phyloP scores from a whole-genome alignment of 2,888 invertebrate genomes.

The Tenthredo livida region DNA sequence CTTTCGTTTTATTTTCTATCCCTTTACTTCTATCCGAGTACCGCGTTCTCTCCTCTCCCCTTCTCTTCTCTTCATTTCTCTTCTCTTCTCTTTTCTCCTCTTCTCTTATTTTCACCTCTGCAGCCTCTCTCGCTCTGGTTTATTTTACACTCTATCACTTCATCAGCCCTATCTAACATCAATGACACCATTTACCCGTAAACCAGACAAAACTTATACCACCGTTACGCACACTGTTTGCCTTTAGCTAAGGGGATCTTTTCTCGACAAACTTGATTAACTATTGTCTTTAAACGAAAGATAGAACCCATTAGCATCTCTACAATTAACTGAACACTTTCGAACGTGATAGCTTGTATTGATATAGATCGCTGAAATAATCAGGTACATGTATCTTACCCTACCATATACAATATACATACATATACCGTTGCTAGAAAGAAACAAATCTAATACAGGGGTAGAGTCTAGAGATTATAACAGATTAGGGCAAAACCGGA shows the following conservation, averaged over 20 bases:
- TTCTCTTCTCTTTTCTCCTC: conserved; percentile 40
- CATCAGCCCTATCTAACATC: conserved; percentile 66
- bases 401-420: not conserved
- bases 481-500: not conserved
- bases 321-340: conserved; percentile 71
- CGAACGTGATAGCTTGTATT: conserved; percentile 55
- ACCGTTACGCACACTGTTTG: not conserved
- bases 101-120: conserved; percentile 42
- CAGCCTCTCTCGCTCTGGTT: conserved; percentile 59
- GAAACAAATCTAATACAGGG: conserved; percentile 11
- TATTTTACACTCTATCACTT: conserved; percentile 67
- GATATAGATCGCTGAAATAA: conserved; percentile 53
- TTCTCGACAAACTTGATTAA: not conserved
- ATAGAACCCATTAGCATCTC: conserved; percentile 69
- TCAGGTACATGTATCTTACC: conserved; percentile 18
- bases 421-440: not conserved
- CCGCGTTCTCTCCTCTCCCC: conserved; percentile 1
- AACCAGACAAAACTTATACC: conserved; percentile 63
- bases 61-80: not conserved
- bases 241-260: not conserved
- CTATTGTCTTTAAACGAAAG: conserved; percentile 28
- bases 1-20: conserved; percentile 54
- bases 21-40: conserved; percentile 34
- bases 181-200: conserved; percentile 66
- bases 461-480: not conserved